Evolutionary conservation across 2,113 vertebrate species (phyloP), one percentile per base, ranked within the genome.

Genomic region (Anas platyrhynchos): DNA sequence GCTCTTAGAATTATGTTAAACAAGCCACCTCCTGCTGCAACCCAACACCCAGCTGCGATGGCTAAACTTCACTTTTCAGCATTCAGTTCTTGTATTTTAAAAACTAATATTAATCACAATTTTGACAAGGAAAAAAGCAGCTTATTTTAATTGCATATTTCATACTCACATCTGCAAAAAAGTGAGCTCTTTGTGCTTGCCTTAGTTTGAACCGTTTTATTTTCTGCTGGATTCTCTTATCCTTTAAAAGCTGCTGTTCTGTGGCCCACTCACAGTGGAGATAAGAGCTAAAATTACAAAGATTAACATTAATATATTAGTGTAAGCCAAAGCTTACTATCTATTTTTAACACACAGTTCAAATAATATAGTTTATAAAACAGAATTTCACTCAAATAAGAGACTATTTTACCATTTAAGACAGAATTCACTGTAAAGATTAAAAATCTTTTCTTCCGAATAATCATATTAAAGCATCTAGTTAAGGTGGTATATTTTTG

Each of bases 181-280:
- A 99, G 97, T 99, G 99, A 71, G 99, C 99, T 98, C 99, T 99
- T 97, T 99, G 99, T 89, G 99, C 99, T 97, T 99, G 99, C 98
- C 99, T 99, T 91, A 99, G 97, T 98, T 99, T 99, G 97, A 99
- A 99, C 88, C 99, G 98, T 97, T 99, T 99, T 97, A 99, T 99
- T 98, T 99, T 99, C 98, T 99, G 99, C 96, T 99, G 99, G 97
- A 99, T 99, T 98, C 99, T 99, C 98, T 99, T 99, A 98, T 99
- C 99, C 97, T 99, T 99, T 97, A 98, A 98, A 97, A 99, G 98
- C 62, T 99, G 99, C 93, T 99, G 98, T 96, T 99, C 99, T 71
- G 99, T 99, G 95, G 99, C 99, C 99, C 99, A 99, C 97, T 99
- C 99, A 97, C 99, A 99, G 98, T 99, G 99, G 91, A 99, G 98